Conservation (phyloP, 2,797 vertebrate genomes). For the Crocodylus rhombifer region DNA sequence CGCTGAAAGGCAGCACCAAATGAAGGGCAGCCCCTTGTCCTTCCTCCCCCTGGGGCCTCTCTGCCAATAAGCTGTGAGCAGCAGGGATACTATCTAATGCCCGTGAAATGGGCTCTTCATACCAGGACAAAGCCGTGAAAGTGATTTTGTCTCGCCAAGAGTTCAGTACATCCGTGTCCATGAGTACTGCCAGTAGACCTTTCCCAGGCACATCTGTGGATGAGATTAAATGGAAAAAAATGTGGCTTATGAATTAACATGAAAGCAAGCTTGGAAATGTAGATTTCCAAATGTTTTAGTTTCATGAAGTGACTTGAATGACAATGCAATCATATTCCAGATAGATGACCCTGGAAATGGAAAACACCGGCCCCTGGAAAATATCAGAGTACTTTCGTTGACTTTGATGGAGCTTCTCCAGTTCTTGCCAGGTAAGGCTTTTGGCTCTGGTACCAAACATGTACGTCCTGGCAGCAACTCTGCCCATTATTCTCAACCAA, state of each 20-base stretch:
- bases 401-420: background rate
- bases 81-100: too few species aligned
- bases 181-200: background rate
- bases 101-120: too few species aligned
- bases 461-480: fast-evolving
- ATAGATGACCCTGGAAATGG: background rate
- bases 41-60: too few species aligned
- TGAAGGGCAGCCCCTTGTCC: too few species aligned
- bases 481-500: too few species aligned
- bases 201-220: background rate
- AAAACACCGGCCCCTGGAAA: background rate
- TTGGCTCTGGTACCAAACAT: background rate
- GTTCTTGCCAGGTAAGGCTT: background rate
- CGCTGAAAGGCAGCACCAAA: too few species aligned
- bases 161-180: background rate
- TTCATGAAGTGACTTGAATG: background rate
- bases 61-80: too few species aligned
- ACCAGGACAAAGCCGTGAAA: too few species aligned
- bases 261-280: background rate
- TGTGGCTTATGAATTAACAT: background rate
- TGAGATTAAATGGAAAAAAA: fast-evolving
- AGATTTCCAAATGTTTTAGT: background rate
- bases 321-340: background rate
- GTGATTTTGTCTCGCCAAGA: too few species aligned
- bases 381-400: background rate